Evolutionary conservation across 2,797 vertebrate species (phyloP).

Genomic region (Bufotes viridis): DNA sequence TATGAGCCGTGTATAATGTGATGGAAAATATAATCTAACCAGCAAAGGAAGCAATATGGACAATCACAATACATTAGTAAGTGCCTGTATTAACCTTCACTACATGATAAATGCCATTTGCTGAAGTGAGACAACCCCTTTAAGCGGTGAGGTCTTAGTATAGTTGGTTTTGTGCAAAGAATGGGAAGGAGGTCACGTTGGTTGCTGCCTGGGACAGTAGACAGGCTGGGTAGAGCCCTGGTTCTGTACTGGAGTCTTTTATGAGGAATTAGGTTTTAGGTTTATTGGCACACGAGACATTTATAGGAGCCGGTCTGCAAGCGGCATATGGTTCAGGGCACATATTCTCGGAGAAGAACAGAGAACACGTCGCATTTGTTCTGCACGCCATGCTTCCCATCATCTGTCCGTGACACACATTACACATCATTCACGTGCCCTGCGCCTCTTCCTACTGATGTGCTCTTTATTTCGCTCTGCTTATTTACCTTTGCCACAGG

Average conservation of each 20-base stretch:
- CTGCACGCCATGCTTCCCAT: not conserved
- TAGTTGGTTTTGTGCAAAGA: not conserved
- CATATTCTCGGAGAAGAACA: constrained; percentile 11
- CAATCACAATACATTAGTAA: too few species aligned
- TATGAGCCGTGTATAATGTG: too few species aligned
- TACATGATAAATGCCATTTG: too few species aligned
- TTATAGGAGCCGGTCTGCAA: constrained; percentile 7
- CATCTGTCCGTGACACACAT: not conserved
- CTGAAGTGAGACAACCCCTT: too few species aligned
- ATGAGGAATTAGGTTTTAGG: constrained; percentile 24
- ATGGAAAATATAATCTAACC: too few species aligned
- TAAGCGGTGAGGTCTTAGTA: too few species aligned
- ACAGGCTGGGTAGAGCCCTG: constrained; percentile 10
- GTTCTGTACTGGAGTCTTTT: constrained; percentile 18
- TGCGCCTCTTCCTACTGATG: not conserved
- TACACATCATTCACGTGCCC: not conserved
- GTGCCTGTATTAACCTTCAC: too few species aligned
- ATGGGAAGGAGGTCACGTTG: not conserved
- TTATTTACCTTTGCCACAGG: not conserved
- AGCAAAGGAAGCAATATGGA: too few species aligned
- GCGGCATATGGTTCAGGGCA: not conserved
- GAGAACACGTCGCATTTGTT: not conserved
- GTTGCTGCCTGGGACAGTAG: constrained; percentile 6
- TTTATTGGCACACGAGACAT: constrained; percentile 6
- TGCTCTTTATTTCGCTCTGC: not conserved